Evolutionary conservation across 1,140 invertebrate genomes (phyloP).

Genomic region (Gonioctena quinquepunctata): DNA sequence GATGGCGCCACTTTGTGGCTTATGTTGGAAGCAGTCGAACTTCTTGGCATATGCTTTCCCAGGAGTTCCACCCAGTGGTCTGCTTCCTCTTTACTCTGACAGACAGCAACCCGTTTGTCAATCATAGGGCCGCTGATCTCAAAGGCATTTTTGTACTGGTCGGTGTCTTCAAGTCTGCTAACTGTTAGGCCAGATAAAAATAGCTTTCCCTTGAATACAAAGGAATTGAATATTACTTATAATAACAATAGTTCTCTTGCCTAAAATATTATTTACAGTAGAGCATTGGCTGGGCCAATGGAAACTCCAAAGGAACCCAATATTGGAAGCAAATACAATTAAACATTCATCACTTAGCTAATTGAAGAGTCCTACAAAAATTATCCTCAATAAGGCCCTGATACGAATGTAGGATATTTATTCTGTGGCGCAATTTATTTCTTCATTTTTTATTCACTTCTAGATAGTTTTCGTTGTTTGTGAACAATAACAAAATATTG

Average conservation of each 20-base stretch:
- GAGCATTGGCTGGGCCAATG: too few species aligned
- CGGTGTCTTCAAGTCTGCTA: conserved; percentile 75
- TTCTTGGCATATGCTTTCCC: conserved; percentile 60
- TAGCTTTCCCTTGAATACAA: conserved; percentile 78
- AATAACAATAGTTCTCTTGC: neutral
- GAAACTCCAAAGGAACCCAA: too few species aligned
- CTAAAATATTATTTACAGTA: too few species aligned
- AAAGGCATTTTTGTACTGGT: conserved; percentile 85
- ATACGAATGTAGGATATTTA: too few species aligned
- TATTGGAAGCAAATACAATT: too few species aligned
- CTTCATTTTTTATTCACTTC: too few species aligned
- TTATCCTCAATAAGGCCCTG: too few species aligned
- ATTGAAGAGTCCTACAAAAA: too few species aligned
- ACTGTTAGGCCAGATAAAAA: conserved; percentile 84
- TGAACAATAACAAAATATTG: too few species aligned
- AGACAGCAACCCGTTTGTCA: conserved; percentile 85
- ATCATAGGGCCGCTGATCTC: conserved; percentile 92
- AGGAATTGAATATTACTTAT: neutral
- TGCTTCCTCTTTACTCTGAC: conserved; percentile 81
- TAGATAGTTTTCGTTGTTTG: too few species aligned
- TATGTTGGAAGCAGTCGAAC: conserved; percentile 49
- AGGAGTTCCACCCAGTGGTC: conserved; percentile 85
- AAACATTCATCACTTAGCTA: too few species aligned
- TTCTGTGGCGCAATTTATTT: too few species aligned
- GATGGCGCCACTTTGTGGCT: conserved; percentile 51